These are phyloP conservation scores for Campylomormyrus tamandua DNA, from an alignment of 2,113 vertebrate genomes.

Conservation along the genomic window DNA sequence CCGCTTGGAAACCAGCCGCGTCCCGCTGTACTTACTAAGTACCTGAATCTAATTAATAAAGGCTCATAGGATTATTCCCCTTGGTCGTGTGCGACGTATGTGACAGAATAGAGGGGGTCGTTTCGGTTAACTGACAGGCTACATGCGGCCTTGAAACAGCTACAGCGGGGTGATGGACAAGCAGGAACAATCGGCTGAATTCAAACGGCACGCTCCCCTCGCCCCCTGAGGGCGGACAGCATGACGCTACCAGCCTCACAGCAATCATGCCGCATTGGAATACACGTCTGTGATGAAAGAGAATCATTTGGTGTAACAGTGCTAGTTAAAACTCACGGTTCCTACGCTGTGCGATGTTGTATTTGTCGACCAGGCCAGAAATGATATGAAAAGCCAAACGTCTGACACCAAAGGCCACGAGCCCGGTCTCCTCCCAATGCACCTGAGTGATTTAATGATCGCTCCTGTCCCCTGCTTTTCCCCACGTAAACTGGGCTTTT, in stretches of 20 bases:
- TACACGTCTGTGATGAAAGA: neutral
- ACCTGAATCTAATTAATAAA: constrained; percentile 3
- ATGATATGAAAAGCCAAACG: neutral
- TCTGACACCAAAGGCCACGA: neutral
- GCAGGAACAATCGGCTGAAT: neutral
- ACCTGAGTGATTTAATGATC: neutral
- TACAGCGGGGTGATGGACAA: neutral
- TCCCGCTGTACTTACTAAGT: neutral
- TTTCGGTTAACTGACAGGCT: neutral
- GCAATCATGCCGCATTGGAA: no score
- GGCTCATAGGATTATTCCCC: neutral
- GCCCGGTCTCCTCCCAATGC: neutral
- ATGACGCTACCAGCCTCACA: neutral
- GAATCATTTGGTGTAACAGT: neutral
- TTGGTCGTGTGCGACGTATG: neutral
- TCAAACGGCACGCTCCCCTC: neutral
- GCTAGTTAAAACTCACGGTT: neutral
- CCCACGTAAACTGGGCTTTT: neutral
- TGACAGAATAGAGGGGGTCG: neutral
- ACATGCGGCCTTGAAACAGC: neutral
- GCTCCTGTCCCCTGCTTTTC: neutral
- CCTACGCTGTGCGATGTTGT: no score
- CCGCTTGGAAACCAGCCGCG: neutral
- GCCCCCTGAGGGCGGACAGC: neutral
- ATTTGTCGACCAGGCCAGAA: neutral